Conservation (phyloP, 2,113 vertebrate species). For the Herpetotheres cachinnans region DNA sequence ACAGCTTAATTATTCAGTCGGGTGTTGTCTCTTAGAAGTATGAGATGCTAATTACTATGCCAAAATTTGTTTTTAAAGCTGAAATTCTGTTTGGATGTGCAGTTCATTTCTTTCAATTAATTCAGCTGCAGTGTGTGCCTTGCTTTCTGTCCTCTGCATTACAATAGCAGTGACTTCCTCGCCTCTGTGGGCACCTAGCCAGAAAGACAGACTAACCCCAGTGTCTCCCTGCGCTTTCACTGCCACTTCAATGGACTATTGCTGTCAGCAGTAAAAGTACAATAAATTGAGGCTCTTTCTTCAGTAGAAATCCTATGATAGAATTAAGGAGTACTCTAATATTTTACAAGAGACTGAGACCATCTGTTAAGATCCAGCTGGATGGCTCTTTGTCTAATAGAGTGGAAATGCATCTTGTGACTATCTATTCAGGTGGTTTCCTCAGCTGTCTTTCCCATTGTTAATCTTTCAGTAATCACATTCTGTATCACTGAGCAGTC, state of each 20-base stretch:
- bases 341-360: conserved; percentile 39
- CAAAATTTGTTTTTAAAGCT: conserved; percentile 18
- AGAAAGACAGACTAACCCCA: not conserved
- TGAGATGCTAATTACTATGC: not conserved
- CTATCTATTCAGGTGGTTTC: conserved; percentile 24
- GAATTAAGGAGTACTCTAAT: conserved; percentile 53
- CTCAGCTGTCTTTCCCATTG: conserved; percentile 29
- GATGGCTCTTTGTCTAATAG: conserved; percentile 8
- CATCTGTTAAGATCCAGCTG: conserved; percentile 55
- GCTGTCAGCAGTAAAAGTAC: conserved; percentile 29
- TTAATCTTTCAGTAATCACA: conserved; percentile 39
- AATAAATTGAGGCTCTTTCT: conserved; percentile 30
- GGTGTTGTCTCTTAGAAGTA: not conserved
- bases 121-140: not conserved
- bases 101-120: not conserved
- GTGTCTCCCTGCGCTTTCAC: conserved; percentile 6
- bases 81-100: not conserved
- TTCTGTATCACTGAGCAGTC: conserved; percentile 24
- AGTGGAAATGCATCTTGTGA: conserved; percentile 43
- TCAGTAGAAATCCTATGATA: conserved; percentile 11
- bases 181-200: not conserved
- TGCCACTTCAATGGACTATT: conserved; percentile 31
- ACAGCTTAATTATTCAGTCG: not conserved
- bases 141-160: conserved; percentile 48
- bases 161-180: not conserved